Conservation (phyloP, 1,140 invertebrate species). For the Trachelipus rathkii region DNA sequence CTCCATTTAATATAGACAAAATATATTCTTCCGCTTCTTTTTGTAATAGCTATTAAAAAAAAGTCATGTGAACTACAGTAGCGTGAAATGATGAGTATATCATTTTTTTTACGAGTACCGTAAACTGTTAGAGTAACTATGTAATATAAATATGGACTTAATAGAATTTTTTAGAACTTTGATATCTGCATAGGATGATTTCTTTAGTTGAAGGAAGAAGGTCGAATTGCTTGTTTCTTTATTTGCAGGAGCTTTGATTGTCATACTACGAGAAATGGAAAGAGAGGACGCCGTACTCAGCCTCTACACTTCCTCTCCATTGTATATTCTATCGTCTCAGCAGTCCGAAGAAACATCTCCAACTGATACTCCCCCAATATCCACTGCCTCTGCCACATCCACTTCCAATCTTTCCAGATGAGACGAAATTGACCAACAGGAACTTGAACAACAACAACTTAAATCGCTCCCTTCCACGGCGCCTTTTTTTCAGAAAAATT, state of each 20-base stretch:
- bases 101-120: no score
- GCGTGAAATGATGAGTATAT: no score
- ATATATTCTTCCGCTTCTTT: no score
- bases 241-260: slow-evolving; percentile 18
- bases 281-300: slow-evolving; percentile 9
- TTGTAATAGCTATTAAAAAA: no score
- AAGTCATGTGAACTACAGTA: no score
- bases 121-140: background rate
- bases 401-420: background rate
- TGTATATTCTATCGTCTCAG: slow-evolving; percentile 19
- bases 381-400: background rate
- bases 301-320: slow-evolving; percentile 19
- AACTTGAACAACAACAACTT: no score
- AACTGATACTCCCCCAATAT: background rate
- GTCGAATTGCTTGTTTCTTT: background rate
- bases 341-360: background rate
- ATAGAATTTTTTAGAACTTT: background rate
- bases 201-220: background rate
- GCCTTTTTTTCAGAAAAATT: background rate
- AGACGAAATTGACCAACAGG: background rate
- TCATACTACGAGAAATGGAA: slow-evolving; percentile 24
- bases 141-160: background rate
- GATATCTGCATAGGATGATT: background rate
- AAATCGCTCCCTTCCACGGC: background rate
- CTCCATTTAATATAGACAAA: no score